Evolutionary conservation across 2,888 invertebrate species (phyloP).

Genomic region (Eupithecia subumbrata): DNA sequence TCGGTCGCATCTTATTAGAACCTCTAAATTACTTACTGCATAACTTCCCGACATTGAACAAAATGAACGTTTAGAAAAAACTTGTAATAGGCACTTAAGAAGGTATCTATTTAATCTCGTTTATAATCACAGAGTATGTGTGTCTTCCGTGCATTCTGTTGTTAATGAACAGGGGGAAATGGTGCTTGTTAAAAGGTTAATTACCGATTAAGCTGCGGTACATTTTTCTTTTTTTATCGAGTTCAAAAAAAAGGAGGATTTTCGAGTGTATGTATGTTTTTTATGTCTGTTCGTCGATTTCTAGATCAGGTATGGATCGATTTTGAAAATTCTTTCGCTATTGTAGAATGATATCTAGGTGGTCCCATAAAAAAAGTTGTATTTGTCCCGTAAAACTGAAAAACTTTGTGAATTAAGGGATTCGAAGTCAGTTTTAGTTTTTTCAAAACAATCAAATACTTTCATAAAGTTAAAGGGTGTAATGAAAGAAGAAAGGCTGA

Average conservation of each 20-base stretch:
- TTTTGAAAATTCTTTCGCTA: not conserved
- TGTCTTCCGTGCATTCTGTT: slow-evolving; percentile 13
- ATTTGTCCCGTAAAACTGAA: too few species aligned
- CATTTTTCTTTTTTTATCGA: not conserved
- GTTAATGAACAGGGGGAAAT: not conserved
- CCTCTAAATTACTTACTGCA: slow-evolving; percentile 47
- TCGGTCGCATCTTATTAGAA: slow-evolving; percentile 48
- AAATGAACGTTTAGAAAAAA: slow-evolving; percentile 53
- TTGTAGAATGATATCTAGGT: not conserved
- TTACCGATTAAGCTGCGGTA: not conserved
- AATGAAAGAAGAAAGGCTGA: not conserved
- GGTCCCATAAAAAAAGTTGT: too few species aligned
- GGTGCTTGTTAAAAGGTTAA: slow-evolving; percentile 3
- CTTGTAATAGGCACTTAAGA: slow-evolving; percentile 16
- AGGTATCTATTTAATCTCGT: slow-evolving; percentile 10
- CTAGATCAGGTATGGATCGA: not conserved
- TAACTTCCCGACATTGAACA: slow-evolving; percentile 58
- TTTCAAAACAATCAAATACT: too few species aligned
- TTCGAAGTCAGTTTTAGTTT: too few species aligned
- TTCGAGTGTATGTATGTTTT: not conserved
- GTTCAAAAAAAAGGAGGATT: not conserved
- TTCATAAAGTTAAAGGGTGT: not conserved
- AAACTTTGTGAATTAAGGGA: too few species aligned
- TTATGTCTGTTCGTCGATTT: too few species aligned
- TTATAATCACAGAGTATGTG: slow-evolving; percentile 14